Evolutionary conservation across 2,888 invertebrate genomes (phyloP), one percentile per base, ranked within the genome.

Genomic region (Aethes cnicana): DNA sequence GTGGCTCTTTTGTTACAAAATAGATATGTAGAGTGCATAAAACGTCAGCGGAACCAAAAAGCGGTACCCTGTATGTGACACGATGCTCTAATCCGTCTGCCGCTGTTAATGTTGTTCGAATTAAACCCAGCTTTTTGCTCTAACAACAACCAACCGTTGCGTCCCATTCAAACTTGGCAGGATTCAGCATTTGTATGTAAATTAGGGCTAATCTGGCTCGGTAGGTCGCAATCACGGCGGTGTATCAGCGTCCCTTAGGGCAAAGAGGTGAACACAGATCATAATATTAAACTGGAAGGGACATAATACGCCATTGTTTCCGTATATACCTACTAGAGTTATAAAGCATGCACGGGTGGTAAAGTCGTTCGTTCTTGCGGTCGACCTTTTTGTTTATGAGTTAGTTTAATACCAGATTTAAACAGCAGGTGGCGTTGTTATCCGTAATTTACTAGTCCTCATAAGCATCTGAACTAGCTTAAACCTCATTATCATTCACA

Each of bases 131-230:
- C 78, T 85, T 88, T 88, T 88, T 87, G 86, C 74, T 75, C 69
- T 76, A 81, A 85, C 85, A 84, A 83, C 82, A 77, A 77, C 67
- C 69, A 65, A 62, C 73, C 69, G 69, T 69, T 63, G 68, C 69
- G 68, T 64, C 71, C 80, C 80, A 84, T 86, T 84, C 81, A 81
- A 83, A 87, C 74, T 83, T 81, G 67, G 73, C 74, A 73, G 79
- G 77, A 67, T 66, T 63, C 63, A 59, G 74, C 81, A 85, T 88
- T 87, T 85, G 80, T 85, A 88, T 87, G 88, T 80, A 83, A 88
- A 88, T 88, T 76, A 80, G 74, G 66, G 74, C 82, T 84, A 84
- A 86, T 84, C 85, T 83, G 66, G 63, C 70, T 57, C 65, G 59
- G 72, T 69, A 67, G 73, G 68, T 68, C 77, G 75, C 79, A 81